Evolutionary conservation across 2,113 vertebrate genomes (phyloP), one percentile per base, ranked within the genome.

Genomic region (Monarcha castaneiventris): DNA sequence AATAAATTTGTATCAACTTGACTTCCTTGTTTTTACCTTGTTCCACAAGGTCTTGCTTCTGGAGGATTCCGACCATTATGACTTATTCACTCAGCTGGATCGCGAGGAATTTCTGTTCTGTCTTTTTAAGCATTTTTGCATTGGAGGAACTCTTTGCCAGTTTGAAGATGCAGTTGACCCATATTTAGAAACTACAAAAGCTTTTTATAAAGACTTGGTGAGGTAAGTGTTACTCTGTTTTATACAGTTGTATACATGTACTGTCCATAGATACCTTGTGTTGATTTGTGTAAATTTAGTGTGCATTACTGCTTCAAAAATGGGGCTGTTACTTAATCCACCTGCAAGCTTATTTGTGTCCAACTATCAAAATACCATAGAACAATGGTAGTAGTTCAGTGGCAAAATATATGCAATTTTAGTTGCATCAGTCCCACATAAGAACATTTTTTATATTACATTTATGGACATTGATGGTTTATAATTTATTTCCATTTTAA

Each of bases 61-160:
- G 21, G 98, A 99, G 94, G 99, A 99, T 84, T 99, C 98, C 1
- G 98, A 99, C 77, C 97, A 98, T 89, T 99, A 98, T 95, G 94
- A 98, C 30, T 64, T 98, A 92, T 97, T 99, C 54, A 98, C 98
- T 93, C 95, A 77, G 14, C 48, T 90, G 72, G 98, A 99, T 76
- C 98, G 99, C 5, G 89, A 98, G 43, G 99, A 99, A 96, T 99
- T 99, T 93, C 97, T 99, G 9, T 99, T 99, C 93, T 97, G 98
- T 87, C 98, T 99, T 89, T 99, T 99, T 96, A 99, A 99, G 94
- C 99, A 99, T 90, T 96, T 99, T 77, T 99, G 99, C 95, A 96
- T 99, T 33, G 99, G 99, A 90, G 99, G 99, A 95, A 77, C 98
- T 58, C 98, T 99, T 61, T 99, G 99, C 96, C 99, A 99, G 73